These are phyloP conservation scores for Tonatia bakeri DNA, from an alignment of 2,113 vertebrate species.

Conservation along the genomic window DNA sequence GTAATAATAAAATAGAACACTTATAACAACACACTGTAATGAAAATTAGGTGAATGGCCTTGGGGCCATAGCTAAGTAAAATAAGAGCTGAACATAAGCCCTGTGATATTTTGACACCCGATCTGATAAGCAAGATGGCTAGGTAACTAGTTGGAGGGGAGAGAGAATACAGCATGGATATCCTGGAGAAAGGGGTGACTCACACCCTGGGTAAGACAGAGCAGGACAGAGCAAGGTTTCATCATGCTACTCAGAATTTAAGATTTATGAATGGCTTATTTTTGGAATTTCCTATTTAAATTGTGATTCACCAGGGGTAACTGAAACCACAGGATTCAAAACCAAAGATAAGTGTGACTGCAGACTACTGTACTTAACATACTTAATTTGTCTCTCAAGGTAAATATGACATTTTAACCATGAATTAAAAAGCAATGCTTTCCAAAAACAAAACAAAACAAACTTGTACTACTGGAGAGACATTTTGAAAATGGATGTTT, in stretches of 20 bases:
- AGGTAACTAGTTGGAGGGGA: too few relatives aligned
- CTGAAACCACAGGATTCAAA: background rate
- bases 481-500: constrained; percentile 37
- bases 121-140: background rate
- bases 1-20: background rate
- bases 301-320: background rate
- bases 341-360: too few relatives aligned
- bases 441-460: background rate
- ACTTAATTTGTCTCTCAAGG: constrained; percentile 33
- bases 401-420: constrained; percentile 34
- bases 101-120: background rate
- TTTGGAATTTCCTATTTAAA: background rate
- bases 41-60: background rate
- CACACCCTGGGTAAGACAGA: too few relatives aligned
- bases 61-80: background rate
- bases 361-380: background rate
- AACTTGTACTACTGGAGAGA: background rate
- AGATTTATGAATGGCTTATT: background rate
- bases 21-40: background rate
- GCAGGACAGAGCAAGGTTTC: background rate
- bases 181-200: background rate
- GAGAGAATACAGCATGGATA: background rate
- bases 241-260: background rate
- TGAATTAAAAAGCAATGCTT: background rate
- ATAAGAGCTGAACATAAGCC: background rate